These are phyloP conservation scores for Willowsia nigromaculata DNA, from an alignment of 2,888 invertebrate genomes.

Conservation along the genomic window DNA sequence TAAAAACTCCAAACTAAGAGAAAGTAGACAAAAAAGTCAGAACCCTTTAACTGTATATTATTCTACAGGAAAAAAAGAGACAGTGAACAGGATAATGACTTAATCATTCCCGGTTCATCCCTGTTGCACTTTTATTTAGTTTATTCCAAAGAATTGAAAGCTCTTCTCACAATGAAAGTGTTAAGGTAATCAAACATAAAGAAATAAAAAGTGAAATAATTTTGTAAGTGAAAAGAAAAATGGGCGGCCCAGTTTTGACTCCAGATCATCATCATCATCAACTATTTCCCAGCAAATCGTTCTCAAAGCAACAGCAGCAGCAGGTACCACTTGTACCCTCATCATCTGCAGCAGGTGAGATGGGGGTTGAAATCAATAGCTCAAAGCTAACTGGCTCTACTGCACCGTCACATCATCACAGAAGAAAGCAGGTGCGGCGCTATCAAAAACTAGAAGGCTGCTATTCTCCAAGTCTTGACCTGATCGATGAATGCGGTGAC, in stretches of 20 bases:
- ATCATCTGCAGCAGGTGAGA: not conserved
- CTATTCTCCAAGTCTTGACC: not conserved
- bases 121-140: not conserved
- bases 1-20: no score
- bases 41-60: not conserved
- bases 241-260: slow-evolving; percentile 8
- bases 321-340: not conserved
- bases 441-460: not conserved
- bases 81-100: slow-evolving; percentile 39
- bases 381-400: not conserved
- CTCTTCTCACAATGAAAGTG: not conserved
- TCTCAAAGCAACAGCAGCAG: not conserved
- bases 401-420: not conserved
- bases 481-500: not conserved
- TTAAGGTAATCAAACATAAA: no score
- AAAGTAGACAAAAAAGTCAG: not conserved
- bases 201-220: no score
- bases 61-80: not conserved
- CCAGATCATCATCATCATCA: not conserved
- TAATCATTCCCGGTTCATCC: slow-evolving; percentile 37
- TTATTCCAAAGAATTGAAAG: not conserved
- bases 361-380: not conserved
- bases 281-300: not conserved
- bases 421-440: slow-evolving; percentile 32
- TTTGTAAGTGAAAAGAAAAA: not conserved